These are phyloP conservation scores for Callyntrura guangdongensis DNA, from an alignment of 2,888 invertebrate species.

Conservation along the genomic window DNA sequence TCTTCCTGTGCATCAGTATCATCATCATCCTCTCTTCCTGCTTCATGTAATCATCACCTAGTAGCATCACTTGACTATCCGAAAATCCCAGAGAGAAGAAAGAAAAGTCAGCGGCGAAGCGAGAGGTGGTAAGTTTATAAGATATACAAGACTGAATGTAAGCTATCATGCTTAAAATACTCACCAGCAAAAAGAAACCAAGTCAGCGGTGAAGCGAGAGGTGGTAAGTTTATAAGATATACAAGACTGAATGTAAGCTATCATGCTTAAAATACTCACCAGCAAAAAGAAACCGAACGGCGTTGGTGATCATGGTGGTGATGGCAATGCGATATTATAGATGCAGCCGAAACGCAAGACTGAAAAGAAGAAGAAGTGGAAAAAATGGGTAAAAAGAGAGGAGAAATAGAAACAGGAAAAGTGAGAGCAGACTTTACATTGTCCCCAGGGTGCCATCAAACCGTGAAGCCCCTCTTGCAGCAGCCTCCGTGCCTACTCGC, in stretches of 20 bases:
- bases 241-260: neutral
- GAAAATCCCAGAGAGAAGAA: neutral
- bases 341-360: neutral
- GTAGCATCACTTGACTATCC: constrained; percentile 12
- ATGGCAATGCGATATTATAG: constrained; percentile 33
- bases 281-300: neutral
- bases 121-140: neutral
- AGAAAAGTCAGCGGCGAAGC: neutral
- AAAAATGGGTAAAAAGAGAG: constrained; percentile 52
- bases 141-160: neutral
- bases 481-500: neutral
- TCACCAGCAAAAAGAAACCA: constrained; percentile 6
- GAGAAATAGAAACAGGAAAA: constrained; percentile 66
- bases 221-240: neutral
- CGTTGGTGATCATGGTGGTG: neutral
- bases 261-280: constrained; percentile 20
- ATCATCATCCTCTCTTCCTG: neutral
- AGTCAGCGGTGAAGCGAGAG: neutral
- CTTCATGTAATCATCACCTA: neutral
- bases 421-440: constrained; percentile 79
- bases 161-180: constrained; percentile 13
- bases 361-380: constrained; percentile 36
- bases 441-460: constrained; percentile 84
- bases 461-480: constrained; percentile 79
- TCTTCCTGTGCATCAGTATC: constrained; percentile 29